These are phyloP conservation scores for Andrena bucephala DNA, from an alignment of 2,888 invertebrate species.

Conservation along the genomic window DNA sequence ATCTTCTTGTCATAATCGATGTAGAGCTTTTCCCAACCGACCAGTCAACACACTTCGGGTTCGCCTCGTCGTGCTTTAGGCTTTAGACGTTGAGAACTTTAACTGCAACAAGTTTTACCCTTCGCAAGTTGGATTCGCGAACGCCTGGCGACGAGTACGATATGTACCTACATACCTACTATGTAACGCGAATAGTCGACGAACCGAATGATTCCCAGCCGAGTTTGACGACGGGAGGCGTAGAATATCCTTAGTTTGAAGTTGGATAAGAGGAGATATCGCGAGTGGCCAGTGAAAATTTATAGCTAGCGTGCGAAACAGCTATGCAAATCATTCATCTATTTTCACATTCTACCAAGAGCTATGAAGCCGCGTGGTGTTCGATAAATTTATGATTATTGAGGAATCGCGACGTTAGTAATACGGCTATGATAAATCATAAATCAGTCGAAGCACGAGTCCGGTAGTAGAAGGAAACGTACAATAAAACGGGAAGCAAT, in stretches of 20 bases:
- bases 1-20: constrained; percentile 24
- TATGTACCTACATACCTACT: too few relatives aligned
- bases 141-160: too few relatives aligned
- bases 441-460: constrained; percentile 51
- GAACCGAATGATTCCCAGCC: too few relatives aligned
- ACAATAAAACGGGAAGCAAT: constrained; percentile 57
- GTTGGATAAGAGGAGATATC: neutral
- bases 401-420: constrained; percentile 36
- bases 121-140: too few relatives aligned
- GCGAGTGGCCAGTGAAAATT: constrained; percentile 28
- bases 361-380: neutral
- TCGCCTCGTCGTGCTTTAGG: neutral
- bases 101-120: too few relatives aligned
- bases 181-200: too few relatives aligned
- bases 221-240: too few relatives aligned
- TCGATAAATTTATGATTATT: constrained; percentile 49
- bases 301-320: constrained; percentile 13
- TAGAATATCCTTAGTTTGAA: too few relatives aligned
- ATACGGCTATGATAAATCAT: constrained; percentile 56
- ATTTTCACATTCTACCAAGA: constrained; percentile 38
- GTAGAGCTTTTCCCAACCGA: neutral
- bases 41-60: neutral
- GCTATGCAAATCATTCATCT: constrained; percentile 17
- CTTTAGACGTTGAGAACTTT: neutral
- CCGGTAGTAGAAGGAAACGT: constrained; percentile 18